These are phyloP conservation scores for Scaptomyza montana DNA, from an alignment of 1,140 invertebrate genomes.

Conservation along the genomic window DNA sequence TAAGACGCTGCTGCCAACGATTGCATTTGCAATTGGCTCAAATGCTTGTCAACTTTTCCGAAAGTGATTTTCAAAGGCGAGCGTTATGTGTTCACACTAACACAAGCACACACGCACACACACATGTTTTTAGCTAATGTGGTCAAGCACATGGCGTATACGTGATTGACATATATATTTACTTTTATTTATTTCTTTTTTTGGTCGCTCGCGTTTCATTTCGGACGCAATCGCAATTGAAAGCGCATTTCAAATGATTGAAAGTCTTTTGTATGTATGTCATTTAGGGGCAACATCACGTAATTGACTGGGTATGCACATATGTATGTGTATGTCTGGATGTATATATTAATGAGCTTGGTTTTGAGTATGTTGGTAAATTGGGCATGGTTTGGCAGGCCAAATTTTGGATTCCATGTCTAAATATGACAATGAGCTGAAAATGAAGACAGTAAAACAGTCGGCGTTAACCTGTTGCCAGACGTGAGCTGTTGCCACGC, in stretches of 20 bases:
- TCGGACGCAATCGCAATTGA: conserved; percentile 66
- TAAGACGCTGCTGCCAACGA: conserved; percentile 20
- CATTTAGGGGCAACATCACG: conserved; percentile 36
- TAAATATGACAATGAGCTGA: conserved; percentile 40
- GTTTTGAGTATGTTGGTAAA: no score
- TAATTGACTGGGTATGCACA: conserved; percentile 11
- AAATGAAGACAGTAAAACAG: conserved; percentile 20
- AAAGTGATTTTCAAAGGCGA: conserved; percentile 64
- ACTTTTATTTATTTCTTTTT: conserved; percentile 22
- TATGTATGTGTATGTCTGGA: no score
- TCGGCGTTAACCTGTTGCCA: background rate
- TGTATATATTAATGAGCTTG: background rate
- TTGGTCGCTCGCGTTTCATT: conserved; percentile 42
- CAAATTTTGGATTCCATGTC: conserved; percentile 21
- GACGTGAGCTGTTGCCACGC: background rate
- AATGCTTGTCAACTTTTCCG: conserved; percentile 51
- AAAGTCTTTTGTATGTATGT: conserved; percentile 63
- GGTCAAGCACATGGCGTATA: conserved; percentile 53
- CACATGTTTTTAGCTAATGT: conserved; percentile 1
- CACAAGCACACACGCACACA: conserved; percentile 1
- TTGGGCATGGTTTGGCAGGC: background rate
- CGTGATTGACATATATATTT: conserved; percentile 72
- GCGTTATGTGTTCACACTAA: conserved; percentile 17
- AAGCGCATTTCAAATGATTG: conserved; percentile 72
- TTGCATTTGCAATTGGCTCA: conserved; percentile 45